These are phyloP conservation scores for Hypercompe scribonia DNA, from an alignment of 2,888 invertebrate genomes.

Conservation along the genomic window DNA sequence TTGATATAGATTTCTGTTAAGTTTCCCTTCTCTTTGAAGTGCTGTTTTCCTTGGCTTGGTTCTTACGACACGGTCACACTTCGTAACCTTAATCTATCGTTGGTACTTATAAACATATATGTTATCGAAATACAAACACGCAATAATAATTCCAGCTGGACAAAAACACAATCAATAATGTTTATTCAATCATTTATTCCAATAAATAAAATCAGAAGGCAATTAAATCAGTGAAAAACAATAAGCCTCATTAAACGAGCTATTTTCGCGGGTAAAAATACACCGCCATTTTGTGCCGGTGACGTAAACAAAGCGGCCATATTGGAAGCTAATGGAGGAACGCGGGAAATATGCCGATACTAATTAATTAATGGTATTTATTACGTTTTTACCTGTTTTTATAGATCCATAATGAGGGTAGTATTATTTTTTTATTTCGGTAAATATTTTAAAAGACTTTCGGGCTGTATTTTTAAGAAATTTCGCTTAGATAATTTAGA, in stretches of 20 bases:
- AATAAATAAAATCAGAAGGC: constrained; percentile 27
- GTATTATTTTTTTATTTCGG: constrained; percentile 10
- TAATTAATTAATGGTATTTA: constrained; percentile 40
- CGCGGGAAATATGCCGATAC: constrained; percentile 42
- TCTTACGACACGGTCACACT: too few species aligned
- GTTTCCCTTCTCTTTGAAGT: too few species aligned
- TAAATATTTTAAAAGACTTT: constrained; percentile 8
- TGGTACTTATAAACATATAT: neutral
- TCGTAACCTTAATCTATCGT: too few species aligned
- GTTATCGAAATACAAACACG: neutral
- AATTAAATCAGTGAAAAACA: constrained; percentile 47
- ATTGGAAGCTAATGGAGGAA: constrained; percentile 45
- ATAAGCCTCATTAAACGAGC: constrained; percentile 41
- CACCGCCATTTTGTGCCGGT: constrained; percentile 37
- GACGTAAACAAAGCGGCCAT: constrained; percentile 52
- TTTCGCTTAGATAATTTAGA: neutral
- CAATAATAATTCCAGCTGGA: neutral
- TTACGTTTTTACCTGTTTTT: constrained; percentile 24
- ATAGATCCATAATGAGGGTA: constrained; percentile 25
- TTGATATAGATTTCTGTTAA: too few species aligned
- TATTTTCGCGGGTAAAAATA: constrained; percentile 46
- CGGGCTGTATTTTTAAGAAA: neutral
- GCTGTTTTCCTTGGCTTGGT: too few species aligned
- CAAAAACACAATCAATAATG: constrained; percentile 13
- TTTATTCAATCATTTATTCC: constrained; percentile 18